A percentile compares a stretch with the other conserved stretches of the same genome.
Conservation (phyloP, 1,140 invertebrate genomes). For the Panagrolaimus sp. region DNA sequence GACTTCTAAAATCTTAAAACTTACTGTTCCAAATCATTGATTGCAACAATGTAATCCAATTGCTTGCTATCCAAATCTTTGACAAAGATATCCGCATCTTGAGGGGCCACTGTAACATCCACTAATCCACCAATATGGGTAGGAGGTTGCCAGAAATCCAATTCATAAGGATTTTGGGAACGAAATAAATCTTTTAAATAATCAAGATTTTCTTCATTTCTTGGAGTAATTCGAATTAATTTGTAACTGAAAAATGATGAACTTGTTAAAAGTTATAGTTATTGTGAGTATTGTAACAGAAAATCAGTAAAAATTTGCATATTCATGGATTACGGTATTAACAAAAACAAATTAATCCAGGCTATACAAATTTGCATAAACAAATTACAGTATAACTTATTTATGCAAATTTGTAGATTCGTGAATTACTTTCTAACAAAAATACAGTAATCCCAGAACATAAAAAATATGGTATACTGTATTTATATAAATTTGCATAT, state of each 20-base stretch:
- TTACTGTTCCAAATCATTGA: conserved; percentile 54
- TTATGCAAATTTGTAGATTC: too few relatives aligned
- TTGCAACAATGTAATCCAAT: conserved; percentile 52
- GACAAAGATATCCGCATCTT: conserved; percentile 48
- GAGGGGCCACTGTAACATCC: conserved; percentile 47
- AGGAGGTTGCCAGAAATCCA: conserved; percentile 56
- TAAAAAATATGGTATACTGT: too few relatives aligned
- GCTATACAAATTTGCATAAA: too few relatives aligned
- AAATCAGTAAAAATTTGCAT: too few relatives aligned
- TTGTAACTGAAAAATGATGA: conserved; percentile 45
- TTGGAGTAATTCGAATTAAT: conserved; percentile 51
- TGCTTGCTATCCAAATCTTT: conserved; percentile 45
- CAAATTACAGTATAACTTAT: too few relatives aligned
- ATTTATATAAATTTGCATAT: too few relatives aligned
- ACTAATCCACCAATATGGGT: conserved; percentile 42
- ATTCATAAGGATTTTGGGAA: conserved; percentile 37
- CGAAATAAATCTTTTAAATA: conserved; percentile 45
- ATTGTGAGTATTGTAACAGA: too few relatives aligned
- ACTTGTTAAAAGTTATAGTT: too few relatives aligned
- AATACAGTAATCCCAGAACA: too few relatives aligned
- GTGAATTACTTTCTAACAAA: too few relatives aligned
- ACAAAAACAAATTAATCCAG: too few relatives aligned
- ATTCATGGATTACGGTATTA: too few relatives aligned
- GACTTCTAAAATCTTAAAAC: conserved; percentile 6
- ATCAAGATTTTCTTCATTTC: conserved; percentile 41